These are phyloP conservation scores for Otolemur crassicaudatus DNA, from an alignment of 2,797 vertebrate genomes.

Conservation along the genomic window DNA sequence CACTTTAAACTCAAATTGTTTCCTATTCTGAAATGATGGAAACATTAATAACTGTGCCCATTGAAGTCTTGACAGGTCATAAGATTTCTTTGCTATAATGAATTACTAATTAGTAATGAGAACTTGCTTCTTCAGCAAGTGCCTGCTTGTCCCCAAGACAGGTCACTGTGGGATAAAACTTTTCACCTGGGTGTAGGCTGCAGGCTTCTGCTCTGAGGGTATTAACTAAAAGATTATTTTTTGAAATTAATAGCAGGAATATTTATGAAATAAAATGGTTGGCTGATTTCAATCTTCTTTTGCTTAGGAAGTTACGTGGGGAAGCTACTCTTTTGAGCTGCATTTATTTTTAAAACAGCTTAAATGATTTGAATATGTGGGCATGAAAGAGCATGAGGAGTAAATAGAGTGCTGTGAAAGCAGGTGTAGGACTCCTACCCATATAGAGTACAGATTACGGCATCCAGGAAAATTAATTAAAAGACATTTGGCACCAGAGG, in stretches of 20 bases:
- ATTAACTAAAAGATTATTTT: conserved; percentile 19
- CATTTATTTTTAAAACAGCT: conserved; percentile 24
- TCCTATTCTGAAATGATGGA: conserved; percentile 54
- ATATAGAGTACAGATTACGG: background rate
- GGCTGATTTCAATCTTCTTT: conserved; percentile 27
- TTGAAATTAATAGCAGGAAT: conserved; percentile 30
- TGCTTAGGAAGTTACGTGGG: conserved; percentile 14
- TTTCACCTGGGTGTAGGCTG: background rate
- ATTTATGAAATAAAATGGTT: conserved; percentile 47
- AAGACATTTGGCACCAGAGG: background rate
- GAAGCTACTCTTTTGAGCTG: background rate
- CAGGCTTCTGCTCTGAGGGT: background rate
- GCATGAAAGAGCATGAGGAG: background rate
- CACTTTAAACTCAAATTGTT: conserved; percentile 42
- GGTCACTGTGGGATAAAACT: conserved; percentile 43
- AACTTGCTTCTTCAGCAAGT: conserved; percentile 77
- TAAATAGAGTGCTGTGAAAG: background rate
- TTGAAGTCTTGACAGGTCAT: conserved; percentile 52
- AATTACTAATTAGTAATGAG: conserved; percentile 78
- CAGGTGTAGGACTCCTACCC: background rate
- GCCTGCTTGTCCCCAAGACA: background rate
- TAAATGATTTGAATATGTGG: background rate
- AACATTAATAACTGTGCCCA: conserved; percentile 65
- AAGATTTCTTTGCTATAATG: conserved; percentile 64
- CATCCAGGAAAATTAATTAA: background rate